phyloP scores from a whole-genome alignment of 2,888 invertebrate genomes.

The Diaperis boleti region DNA sequence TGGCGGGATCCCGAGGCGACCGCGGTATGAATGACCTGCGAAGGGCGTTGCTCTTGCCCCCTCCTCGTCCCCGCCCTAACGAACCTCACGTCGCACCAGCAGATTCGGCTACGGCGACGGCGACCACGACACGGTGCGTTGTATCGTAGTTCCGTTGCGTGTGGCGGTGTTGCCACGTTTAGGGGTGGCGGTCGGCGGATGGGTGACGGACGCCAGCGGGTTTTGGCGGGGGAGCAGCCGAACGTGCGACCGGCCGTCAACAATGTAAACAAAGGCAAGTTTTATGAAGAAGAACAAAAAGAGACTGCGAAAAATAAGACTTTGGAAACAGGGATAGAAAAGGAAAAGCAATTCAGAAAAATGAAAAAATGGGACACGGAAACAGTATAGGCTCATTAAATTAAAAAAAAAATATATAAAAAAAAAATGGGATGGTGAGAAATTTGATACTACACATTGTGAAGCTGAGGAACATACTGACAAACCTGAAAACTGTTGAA shows the following conservation, averaged over 20 bases:
- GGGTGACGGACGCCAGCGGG: background rate
- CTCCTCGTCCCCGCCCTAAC: conserved; percentile 33
- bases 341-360: background rate
- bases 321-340: background rate
- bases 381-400: too few relatives aligned
- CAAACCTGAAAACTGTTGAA: background rate
- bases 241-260: background rate
- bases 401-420: background rate
- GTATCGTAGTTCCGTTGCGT: background rate
- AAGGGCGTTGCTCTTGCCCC: conserved; percentile 58
- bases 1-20: conserved; percentile 49
- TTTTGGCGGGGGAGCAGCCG: background rate
- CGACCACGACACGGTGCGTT: background rate
- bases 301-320: background rate
- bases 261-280: background rate
- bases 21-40: conserved; percentile 61
- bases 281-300: background rate
- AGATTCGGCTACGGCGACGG: conserved; percentile 6
- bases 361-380: background rate
- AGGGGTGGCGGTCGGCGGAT: background rate
- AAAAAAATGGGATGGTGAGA: too few relatives aligned
- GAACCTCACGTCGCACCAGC: conserved; percentile 13
- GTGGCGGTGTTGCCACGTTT: conserved; percentile 7
- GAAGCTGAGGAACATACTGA: too few relatives aligned
- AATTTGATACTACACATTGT: too few relatives aligned